Percentiles rank a stretch among this genome's conserved stretches.
Evolutionary conservation across 2,888 invertebrate genomes (phyloP).

Genomic region (Oxystoma pomonae): DNA sequence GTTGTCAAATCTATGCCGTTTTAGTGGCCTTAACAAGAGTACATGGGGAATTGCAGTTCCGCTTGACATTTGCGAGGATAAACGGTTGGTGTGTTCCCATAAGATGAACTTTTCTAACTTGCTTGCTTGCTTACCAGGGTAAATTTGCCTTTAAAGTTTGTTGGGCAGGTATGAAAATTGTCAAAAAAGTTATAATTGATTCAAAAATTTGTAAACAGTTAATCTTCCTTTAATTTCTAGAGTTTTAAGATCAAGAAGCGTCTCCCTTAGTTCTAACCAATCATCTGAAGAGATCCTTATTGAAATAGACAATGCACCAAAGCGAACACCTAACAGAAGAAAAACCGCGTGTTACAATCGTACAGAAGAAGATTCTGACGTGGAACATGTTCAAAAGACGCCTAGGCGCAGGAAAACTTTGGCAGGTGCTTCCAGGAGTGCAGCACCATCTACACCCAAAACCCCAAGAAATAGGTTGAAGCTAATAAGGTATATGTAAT

Average conservation of each 20-base stretch:
- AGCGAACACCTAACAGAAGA: background rate
- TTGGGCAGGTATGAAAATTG: too few species aligned
- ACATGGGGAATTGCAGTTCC: too few species aligned
- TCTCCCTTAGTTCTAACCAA: background rate
- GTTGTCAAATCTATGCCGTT: too few species aligned
- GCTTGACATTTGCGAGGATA: too few species aligned
- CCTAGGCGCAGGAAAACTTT: conserved; percentile 13
- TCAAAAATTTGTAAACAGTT: too few species aligned
- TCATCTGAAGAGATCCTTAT: background rate
- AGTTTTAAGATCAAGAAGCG: conserved; percentile 2
- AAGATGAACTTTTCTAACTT: too few species aligned
- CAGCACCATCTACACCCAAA: conserved; percentile 16
- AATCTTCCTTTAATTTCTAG: conserved; percentile 7
- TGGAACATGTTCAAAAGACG: conserved; percentile 23
- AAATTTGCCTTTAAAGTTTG: too few species aligned
- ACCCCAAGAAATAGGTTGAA: conserved; percentile 43
- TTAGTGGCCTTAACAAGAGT: too few species aligned
- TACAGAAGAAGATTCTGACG: conserved; percentile 1
- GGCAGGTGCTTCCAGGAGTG: conserved; percentile 7
- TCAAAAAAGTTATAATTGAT: too few species aligned
- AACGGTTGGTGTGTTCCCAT: too few species aligned
- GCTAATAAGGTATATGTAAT: conserved; percentile 31
- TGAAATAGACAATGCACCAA: background rate
- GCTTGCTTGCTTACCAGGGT: too few species aligned
- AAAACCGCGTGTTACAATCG: background rate